Evolutionary conservation across 2,113 vertebrate species (phyloP).

Genomic region (Lepisosteus oculatus): DNA sequence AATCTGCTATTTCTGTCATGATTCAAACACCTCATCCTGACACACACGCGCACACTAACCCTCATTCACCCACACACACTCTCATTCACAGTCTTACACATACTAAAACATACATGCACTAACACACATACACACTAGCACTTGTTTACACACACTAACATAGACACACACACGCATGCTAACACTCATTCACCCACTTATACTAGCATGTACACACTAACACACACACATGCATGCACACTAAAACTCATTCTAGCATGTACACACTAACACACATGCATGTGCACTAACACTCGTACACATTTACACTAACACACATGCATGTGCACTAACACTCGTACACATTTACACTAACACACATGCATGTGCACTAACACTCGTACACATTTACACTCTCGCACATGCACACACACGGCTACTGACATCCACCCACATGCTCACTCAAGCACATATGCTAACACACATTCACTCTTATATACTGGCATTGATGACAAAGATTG

Average conservation of each 20-base stretch:
- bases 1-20: constrained; percentile 68
- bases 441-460: not conserved
- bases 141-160: constrained; percentile 14
- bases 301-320: constrained; percentile 3
- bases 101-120: constrained; percentile 24
- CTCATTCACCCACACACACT: constrained; percentile 39
- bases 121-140: constrained; percentile 18
- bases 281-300: constrained; percentile 9
- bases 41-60: constrained; percentile 35
- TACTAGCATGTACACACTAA: not conserved
- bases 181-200: not conserved
- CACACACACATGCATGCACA: constrained; percentile 7
- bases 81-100: constrained; percentile 27
- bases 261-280: constrained; percentile 12
- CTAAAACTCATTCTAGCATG: not conserved
- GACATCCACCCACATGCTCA: not conserved
- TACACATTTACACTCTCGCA: not conserved
- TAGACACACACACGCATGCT: not conserved
- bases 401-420: not conserved
- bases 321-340: not conserved
- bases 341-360: constrained; percentile 5
- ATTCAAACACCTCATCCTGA: constrained; percentile 59
- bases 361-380: not conserved
- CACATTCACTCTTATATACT: not conserved
- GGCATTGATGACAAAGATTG: too few species aligned